Percentiles rank a stretch among this genome's conserved stretches.
phyloP scores from a whole-genome alignment of 2,888 invertebrate species.

The Agonopterix arenella region DNA sequence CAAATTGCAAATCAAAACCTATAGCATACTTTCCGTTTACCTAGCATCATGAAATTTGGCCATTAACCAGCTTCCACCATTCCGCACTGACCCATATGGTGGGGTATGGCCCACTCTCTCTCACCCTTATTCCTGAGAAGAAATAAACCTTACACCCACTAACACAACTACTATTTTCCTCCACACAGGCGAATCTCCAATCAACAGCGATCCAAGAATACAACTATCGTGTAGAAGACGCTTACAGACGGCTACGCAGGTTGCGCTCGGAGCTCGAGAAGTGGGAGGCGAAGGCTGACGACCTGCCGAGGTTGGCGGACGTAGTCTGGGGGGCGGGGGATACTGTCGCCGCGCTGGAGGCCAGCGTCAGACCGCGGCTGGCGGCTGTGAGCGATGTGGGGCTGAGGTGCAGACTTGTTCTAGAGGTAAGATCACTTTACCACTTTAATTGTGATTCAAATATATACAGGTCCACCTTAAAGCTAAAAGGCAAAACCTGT shows the following conservation, averaged over 20 bases:
- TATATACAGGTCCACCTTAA: too few relatives aligned
- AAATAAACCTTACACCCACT: neutral
- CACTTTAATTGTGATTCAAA: too few relatives aligned
- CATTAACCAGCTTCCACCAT: too few relatives aligned
- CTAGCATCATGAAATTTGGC: too few relatives aligned
- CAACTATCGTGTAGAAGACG: slow-evolving; percentile 50
- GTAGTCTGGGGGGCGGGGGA: slow-evolving; percentile 67
- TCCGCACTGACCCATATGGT: too few relatives aligned
- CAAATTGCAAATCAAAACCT: too few relatives aligned
- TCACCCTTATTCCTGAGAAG: too few relatives aligned
- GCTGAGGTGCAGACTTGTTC: slow-evolving; percentile 44
- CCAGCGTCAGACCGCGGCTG: slow-evolving; percentile 52
- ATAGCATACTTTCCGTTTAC: too few relatives aligned
- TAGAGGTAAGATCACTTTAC: slow-evolving; percentile 32
- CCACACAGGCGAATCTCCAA: slow-evolving; percentile 55
- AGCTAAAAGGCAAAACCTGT: too few relatives aligned
- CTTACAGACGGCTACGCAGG: slow-evolving; percentile 33
- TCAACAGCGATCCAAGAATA: slow-evolving; percentile 60
- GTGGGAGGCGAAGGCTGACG: slow-evolving; percentile 58
- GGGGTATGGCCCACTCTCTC: too few relatives aligned
- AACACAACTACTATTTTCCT: neutral
- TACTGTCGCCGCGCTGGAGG: slow-evolving; percentile 63
- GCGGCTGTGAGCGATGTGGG: slow-evolving; percentile 39
- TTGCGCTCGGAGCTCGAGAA: slow-evolving; percentile 34
- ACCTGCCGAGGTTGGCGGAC: slow-evolving; percentile 60